phyloP scores from a whole-genome alignment of 2,888 invertebrate genomes.

The Drosophila niveifrons region DNA sequence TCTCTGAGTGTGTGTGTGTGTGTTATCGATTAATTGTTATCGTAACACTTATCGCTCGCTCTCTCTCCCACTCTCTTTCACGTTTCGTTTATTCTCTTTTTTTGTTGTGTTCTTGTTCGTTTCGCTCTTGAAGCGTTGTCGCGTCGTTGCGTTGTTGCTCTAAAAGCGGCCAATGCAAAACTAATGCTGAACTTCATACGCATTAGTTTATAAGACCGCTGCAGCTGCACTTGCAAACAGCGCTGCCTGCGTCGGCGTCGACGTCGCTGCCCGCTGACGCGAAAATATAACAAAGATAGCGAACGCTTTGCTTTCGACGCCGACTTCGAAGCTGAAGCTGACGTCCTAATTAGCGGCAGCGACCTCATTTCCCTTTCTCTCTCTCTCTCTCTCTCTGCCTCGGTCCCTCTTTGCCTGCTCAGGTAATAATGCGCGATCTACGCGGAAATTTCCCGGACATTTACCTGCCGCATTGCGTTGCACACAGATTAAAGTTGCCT shows the following conservation, averaged over 20 bases:
- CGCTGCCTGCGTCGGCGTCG: slow-evolving; percentile 12
- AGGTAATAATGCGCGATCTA: slow-evolving; percentile 7
- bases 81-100: not conserved
- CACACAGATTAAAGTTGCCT: too few relatives aligned
- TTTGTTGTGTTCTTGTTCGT: slow-evolving; percentile 3
- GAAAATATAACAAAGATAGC: slow-evolving; percentile 24
- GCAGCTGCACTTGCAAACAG: slow-evolving; percentile 12
- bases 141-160: slow-evolving; percentile 55
- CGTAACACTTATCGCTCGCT: slow-evolving; percentile 18
- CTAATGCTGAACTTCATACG: slow-evolving; percentile 78
- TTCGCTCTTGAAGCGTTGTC: not conserved
- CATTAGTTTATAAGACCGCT: slow-evolving; percentile 78
- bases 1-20: slow-evolving; percentile 1
- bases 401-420: not conserved
- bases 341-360: slow-evolving; percentile 43
- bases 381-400: not conserved
- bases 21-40: slow-evolving; percentile 24
- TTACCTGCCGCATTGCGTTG: not conserved
- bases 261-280: not conserved
- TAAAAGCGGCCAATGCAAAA: slow-evolving; percentile 80
- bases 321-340: slow-evolving; percentile 6
- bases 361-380: slow-evolving; percentile 41
- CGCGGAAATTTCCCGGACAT: not conserved
- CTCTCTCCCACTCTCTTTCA: slow-evolving; percentile 3
- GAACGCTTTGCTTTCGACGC: not conserved